Base-by-base conservation (phyloP, 2,113 vertebrate genomes). In the Syrmaticus mikado region DNA sequence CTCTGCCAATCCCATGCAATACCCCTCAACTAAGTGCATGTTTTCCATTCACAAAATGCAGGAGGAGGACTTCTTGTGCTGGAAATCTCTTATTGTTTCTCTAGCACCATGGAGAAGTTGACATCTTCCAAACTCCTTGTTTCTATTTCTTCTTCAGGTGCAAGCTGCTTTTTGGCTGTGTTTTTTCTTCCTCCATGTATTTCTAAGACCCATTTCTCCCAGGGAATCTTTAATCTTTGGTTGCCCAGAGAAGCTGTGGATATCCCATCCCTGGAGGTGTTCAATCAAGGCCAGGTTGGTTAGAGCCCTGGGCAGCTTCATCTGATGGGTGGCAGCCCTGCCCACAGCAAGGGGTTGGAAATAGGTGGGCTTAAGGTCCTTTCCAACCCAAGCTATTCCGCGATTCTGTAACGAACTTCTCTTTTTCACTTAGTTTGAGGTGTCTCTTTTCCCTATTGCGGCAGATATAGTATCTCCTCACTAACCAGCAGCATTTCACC, bases 401-500 rank as follows among this genome's bases (percentile, higher is more conserved):
- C 30, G 52, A 16, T 53, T 30, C 27, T 30, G 52, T 53, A 30
- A 53, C 30, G 27, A 53, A 28, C 38, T 87, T 85, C 27, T 66
- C 18, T 12, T 87, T 89, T 57, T 41, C 14, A 13, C 41, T 65
- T 22, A 22, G 18, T 70, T 90, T 58, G 76, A 67, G 18, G 27
- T 80, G 36, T 64, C 70, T 87, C 27, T 85, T 11, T 70, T 73
- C 60, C 45, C 45, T 11, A 5, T 70, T 82, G 71, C 32, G 67
- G 50, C 11, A 87, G 58, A 66, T n/a, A 11, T 4, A 8, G 1
- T n/a, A 76, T 65, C 88, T 73, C 24, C 48, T 91, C 25, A 24
- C 14, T 0, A 1, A 80, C 12, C 2, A 0, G 81, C 36, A 73
- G 13, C 30, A 34, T 66, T 38, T 90, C 1, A 2, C 36, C n/a